Evolutionary conservation across 2,888 invertebrate species (phyloP).

Genomic region (Heliconius erato): DNA sequence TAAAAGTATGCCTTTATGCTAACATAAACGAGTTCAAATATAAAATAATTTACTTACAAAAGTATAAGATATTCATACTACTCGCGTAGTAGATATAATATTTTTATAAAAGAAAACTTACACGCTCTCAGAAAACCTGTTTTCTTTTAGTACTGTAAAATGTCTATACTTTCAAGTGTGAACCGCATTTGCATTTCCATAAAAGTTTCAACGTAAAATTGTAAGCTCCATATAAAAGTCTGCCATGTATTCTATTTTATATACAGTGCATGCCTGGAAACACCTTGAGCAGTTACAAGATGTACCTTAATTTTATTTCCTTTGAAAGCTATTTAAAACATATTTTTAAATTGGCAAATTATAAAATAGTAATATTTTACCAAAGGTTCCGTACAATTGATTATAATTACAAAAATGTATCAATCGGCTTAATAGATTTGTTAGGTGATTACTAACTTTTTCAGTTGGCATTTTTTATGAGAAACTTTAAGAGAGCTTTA

Average conservation of each 20-base stretch:
- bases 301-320: conserved; percentile 24
- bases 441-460: too few relatives aligned
- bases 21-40: not conserved
- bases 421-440: too few relatives aligned
- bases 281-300: conserved; percentile 24
- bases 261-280: conserved; percentile 28
- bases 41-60: not conserved
- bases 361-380: not conserved
- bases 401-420: not conserved
- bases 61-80: not conserved
- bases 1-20: too few relatives aligned
- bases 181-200: conserved; percentile 35
- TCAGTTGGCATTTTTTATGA: not conserved
- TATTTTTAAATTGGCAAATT: not conserved
- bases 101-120: not conserved
- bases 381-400: not conserved
- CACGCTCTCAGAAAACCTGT: conserved; percentile 3
- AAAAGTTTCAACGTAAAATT: conserved; percentile 34
- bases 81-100: not conserved
- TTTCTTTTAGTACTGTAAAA: conserved; percentile 9
- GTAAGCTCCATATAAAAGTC: conserved; percentile 32
- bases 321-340: conserved; percentile 8
- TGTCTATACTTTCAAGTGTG: conserved; percentile 33
- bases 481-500: not conserved
- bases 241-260: conserved; percentile 15